Evolutionary conservation across 2,797 vertebrate genomes (phyloP).

Genomic region (Lophius americanus): DNA sequence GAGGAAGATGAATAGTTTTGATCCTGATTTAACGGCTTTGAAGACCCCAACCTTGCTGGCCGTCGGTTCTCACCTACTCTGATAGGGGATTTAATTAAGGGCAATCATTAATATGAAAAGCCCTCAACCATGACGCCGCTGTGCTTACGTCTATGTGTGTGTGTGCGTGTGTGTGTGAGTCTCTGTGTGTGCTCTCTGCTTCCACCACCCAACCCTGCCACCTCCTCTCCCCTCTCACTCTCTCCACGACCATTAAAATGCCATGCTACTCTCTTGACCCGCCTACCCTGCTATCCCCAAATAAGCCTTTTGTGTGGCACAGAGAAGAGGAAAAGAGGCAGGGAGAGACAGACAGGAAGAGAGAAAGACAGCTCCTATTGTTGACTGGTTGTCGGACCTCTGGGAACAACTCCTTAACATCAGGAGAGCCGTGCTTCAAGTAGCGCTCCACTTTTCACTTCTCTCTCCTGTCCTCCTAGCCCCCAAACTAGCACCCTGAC

Average conservation of each 20-base stretch:
- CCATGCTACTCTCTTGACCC: constrained; percentile 87
- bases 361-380: constrained; percentile 51
- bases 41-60: constrained; percentile 40
- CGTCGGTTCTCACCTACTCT: constrained; percentile 74
- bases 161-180: constrained; percentile 1
- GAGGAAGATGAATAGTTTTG: constrained; percentile 1
- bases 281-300: constrained; percentile 79
- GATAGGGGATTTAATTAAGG: constrained; percentile 92
- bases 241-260: constrained; percentile 89
- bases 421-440: constrained; percentile 62
- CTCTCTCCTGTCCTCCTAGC: constrained; percentile 40
- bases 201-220: constrained; percentile 49
- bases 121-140: constrained; percentile 79
- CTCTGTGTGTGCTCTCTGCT: neutral
- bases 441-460: constrained; percentile 68
- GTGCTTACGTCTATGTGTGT: constrained; percentile 15
- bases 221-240: constrained; percentile 49
- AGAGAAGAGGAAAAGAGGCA: constrained; percentile 53
- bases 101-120: constrained; percentile 88
- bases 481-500: constrained; percentile 27
- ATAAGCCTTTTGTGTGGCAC: constrained; percentile 70
- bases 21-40: constrained; percentile 19
- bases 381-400: constrained; percentile 78
- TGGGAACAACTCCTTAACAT: constrained; percentile 73
- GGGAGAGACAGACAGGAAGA: constrained; percentile 38